Evolutionary conservation across 2,113 vertebrate species (phyloP).

Genomic region (Zosterops lateralis): DNA sequence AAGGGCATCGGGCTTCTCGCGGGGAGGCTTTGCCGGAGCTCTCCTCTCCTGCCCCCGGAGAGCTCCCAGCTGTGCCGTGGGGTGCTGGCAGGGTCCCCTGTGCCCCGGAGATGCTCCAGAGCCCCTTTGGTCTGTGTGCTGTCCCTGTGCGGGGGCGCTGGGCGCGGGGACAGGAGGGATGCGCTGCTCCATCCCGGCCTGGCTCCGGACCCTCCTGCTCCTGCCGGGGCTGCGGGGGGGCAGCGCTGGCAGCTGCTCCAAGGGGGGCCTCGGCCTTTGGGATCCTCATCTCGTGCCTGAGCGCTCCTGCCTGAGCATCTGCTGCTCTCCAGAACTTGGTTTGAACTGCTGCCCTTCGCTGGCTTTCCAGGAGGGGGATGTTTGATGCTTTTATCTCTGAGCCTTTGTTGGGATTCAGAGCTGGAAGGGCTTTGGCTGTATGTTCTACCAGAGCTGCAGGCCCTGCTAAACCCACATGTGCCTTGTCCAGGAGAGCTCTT

Average conservation of each 20-base stretch:
- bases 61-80: neutral
- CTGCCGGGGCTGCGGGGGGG: neutral
- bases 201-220: neutral
- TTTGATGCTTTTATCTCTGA: slow-evolving; percentile 60
- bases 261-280: neutral
- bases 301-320: slow-evolving; percentile 10
- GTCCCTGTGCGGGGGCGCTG: neutral
- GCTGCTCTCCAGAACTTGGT: slow-evolving; percentile 50
- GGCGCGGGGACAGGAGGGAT: neutral
- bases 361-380: slow-evolving; percentile 59
- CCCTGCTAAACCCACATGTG: slow-evolving; percentile 36
- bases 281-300: neutral
- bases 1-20: slow-evolving; percentile 49
- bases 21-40: slow-evolving; percentile 47
- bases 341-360: slow-evolving; percentile 62
- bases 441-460: slow-evolving; percentile 54
- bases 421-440: slow-evolving; percentile 48
- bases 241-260: neutral
- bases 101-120: neutral
- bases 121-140: neutral
- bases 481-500: slow-evolving; percentile 34
- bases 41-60: slow-evolving; percentile 5
- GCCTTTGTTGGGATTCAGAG: slow-evolving; percentile 55
- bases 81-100: neutral
- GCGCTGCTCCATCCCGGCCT: neutral